These are phyloP conservation scores for Megaceryle maxima DNA, from an alignment of 2,113 vertebrate species.

Conservation along the genomic window DNA sequence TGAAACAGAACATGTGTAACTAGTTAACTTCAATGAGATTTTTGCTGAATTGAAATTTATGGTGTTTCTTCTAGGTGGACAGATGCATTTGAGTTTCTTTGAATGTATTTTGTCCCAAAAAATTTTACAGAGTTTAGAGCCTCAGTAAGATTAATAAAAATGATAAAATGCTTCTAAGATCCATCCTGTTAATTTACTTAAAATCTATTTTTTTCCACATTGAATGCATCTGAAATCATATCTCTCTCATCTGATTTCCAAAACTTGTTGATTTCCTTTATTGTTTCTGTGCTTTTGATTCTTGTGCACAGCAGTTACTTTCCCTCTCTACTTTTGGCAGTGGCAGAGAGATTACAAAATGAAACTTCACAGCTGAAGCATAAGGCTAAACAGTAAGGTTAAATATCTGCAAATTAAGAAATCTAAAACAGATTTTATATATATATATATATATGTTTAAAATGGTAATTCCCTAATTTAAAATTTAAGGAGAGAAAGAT, in stretches of 20 bases:
- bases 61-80: background rate
- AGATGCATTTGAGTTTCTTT: background rate
- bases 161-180: background rate
- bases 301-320: background rate
- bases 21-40: background rate
- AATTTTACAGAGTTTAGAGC: background rate
- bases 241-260: background rate
- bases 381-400: constrained; percentile 12
- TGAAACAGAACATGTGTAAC: background rate
- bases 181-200: background rate
- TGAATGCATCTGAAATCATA: background rate
- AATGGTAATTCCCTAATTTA: background rate
- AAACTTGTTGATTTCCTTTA: background rate
- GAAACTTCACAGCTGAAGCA: background rate
- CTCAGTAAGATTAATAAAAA: background rate
- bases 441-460: background rate
- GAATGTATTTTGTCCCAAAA: background rate
- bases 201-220: background rate
- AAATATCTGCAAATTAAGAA: background rate
- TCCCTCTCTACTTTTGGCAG: background rate
- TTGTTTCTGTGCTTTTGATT: background rate
- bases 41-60: background rate
- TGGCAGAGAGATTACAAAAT: background rate
- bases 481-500: background rate
- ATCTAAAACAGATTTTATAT: background rate